Conservation (phyloP, 2,888 invertebrate species). For the Trissoscelio sp. region DNA sequence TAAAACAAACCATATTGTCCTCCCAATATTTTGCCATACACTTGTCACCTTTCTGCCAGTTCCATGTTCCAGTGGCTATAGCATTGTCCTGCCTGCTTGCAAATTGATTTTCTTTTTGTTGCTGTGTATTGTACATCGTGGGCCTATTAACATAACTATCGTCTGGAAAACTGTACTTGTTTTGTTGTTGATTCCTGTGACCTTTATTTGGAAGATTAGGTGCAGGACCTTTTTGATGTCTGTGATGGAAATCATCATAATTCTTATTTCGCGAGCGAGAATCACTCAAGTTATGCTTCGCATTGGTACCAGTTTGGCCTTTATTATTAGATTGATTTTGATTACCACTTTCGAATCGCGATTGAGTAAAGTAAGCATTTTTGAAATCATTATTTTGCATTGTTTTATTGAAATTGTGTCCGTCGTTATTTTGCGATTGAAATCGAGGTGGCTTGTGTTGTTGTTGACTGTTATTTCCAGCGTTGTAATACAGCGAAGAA, state of each 20-base stretch:
- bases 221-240: slow-evolving; percentile 71
- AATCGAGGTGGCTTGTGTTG: slow-evolving; percentile 86
- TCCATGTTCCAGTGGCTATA: slow-evolving; percentile 78
- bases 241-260: slow-evolving; percentile 73
- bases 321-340: slow-evolving; percentile 71
- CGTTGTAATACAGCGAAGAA: slow-evolving; percentile 65
- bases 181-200: slow-evolving; percentile 72
- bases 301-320: slow-evolving; percentile 71
- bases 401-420: slow-evolving; percentile 69
- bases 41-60: slow-evolving; percentile 92
- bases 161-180: slow-evolving; percentile 68
- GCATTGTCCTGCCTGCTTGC: slow-evolving; percentile 72
- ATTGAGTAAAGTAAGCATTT: slow-evolving; percentile 71
- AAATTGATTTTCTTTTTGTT: slow-evolving; percentile 73
- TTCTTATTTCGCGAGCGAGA: slow-evolving; percentile 72
- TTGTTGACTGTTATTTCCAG: slow-evolving; percentile 74
- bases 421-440: slow-evolving; percentile 84
- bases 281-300: slow-evolving; percentile 74
- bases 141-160: slow-evolving; percentile 37
- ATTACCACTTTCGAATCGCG: slow-evolving; percentile 71
- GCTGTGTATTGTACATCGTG: slow-evolving; percentile 60
- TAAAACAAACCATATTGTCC: slow-evolving; percentile 89
- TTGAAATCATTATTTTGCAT: slow-evolving; percentile 74
- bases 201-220: slow-evolving; percentile 73
- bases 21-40: slow-evolving; percentile 97